A percentile compares a stretch with the other conserved stretches of the same genome.
Evolutionary conservation across 2,797 vertebrate species (phyloP).

Genomic region (Aplochiton taeniatus): DNA sequence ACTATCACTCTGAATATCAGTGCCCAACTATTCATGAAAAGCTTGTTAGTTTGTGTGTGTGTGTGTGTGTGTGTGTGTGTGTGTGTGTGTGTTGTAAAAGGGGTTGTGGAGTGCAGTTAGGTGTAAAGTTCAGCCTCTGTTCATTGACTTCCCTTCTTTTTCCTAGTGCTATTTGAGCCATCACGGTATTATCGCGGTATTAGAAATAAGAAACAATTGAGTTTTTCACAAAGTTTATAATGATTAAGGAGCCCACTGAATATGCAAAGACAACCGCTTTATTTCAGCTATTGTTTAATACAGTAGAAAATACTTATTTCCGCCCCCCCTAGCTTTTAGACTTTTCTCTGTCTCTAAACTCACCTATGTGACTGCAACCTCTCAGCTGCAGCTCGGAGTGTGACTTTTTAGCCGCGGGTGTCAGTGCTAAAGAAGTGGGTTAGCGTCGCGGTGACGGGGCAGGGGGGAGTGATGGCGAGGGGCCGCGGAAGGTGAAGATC

Average conservation of each 20-base stretch:
- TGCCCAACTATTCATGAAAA: slow-evolving; percentile 56
- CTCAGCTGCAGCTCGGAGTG: slow-evolving; percentile 13
- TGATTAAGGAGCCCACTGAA: slow-evolving; percentile 60
- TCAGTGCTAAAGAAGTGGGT: slow-evolving; percentile 30
- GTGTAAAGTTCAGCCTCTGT: slow-evolving; percentile 73
- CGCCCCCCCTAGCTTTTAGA: slow-evolving; percentile 11
- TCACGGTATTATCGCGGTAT: slow-evolving; percentile 46
- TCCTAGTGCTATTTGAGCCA: slow-evolving; percentile 66
- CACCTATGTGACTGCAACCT: background rate
- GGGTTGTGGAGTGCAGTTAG: slow-evolving; percentile 71
- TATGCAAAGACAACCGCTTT: slow-evolving; percentile 19
- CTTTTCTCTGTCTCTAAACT: slow-evolving; percentile 3
- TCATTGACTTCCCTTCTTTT: slow-evolving; percentile 67
- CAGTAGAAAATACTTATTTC: slow-evolving; percentile 13
- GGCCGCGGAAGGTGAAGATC: slow-evolving; percentile 26
- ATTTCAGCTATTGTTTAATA: slow-evolving; percentile 18
- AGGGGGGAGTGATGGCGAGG: slow-evolving; percentile 19
- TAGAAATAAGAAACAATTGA: slow-evolving; percentile 35
- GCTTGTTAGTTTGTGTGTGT: slow-evolving; percentile 40
- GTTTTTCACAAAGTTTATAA: slow-evolving; percentile 49
- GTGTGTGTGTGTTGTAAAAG: slow-evolving; percentile 37
- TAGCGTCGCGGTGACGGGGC: slow-evolving; percentile 1
- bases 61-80: slow-evolving; percentile 26
- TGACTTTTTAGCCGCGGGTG: slow-evolving; percentile 41
- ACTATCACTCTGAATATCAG: slow-evolving; percentile 69